phyloP scores from a whole-genome alignment of 2,797 vertebrate species.

The Pteronotus mesoamericanus region DNA sequence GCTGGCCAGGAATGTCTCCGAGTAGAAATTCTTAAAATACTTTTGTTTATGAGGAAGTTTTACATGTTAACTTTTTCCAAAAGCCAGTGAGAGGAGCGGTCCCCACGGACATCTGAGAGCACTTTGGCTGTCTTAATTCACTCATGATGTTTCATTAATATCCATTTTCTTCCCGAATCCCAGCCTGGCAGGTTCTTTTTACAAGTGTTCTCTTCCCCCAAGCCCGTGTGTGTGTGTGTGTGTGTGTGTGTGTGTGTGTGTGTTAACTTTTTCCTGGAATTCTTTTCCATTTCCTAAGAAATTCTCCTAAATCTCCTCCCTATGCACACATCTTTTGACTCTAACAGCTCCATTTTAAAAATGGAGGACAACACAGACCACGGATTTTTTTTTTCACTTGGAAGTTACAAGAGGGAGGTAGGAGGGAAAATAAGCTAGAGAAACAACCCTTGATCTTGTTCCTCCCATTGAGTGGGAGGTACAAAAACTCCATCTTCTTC shows the following conservation, averaged over 20 bases:
- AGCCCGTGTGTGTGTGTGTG: neutral
- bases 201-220: conserved; percentile 64
- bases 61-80: conserved; percentile 80
- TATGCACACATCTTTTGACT: neutral
- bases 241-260: neutral
- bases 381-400: neutral
- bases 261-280: conserved; percentile 37
- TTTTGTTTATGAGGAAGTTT: conserved; percentile 82
- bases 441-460: neutral
- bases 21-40: conserved; percentile 76
- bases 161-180: conserved; percentile 72
- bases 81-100: conserved; percentile 67
- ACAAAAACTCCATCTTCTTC: neutral
- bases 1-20: conserved; percentile 79
- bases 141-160: conserved; percentile 80
- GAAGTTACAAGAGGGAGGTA: conserved; percentile 10
- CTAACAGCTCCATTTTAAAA: neutral
- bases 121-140: conserved; percentile 80
- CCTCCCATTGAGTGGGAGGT: neutral
- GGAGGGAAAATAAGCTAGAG: neutral
- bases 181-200: conserved; percentile 76
- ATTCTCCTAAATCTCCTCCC: conserved; percentile 44
- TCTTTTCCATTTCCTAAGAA: conserved; percentile 39
- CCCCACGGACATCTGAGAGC: conserved; percentile 80
- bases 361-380: neutral